These are phyloP conservation scores for Dromas ardeola DNA, from an alignment of 2,113 vertebrate species.

Conservation along the genomic window DNA sequence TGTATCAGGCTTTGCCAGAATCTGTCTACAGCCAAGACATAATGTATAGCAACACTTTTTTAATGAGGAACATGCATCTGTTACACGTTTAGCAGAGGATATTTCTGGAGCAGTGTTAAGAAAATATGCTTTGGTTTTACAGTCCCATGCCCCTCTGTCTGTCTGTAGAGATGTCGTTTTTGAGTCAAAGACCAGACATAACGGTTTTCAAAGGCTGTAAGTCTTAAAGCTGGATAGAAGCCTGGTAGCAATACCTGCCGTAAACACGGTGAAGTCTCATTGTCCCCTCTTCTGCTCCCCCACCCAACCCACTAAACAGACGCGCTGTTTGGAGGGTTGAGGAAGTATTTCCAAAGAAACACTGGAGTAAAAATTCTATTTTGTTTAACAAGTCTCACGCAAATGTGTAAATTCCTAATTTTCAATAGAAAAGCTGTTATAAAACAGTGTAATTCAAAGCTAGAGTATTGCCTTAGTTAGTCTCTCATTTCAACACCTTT, in stretches of 20 bases:
- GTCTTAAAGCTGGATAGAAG: not conserved
- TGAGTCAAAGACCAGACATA: conserved; percentile 40
- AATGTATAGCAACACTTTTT: conserved; percentile 63
- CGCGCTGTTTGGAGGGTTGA: not conserved
- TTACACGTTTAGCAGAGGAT: conserved; percentile 57
- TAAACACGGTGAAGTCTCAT: not conserved
- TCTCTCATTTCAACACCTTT: not conserved
- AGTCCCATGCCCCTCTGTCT: not conserved
- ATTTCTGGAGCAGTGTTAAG: conserved; percentile 61
- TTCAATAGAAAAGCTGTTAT: not conserved
- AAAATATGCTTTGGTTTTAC: conserved; percentile 59
- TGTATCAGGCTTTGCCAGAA: conserved; percentile 53
- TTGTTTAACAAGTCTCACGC: not conserved
- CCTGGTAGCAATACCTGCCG: not conserved
- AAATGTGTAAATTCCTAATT: not conserved
- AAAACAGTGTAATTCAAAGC: not conserved
- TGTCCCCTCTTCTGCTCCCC: not conserved
- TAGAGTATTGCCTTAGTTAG: not conserved
- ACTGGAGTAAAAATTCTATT: not conserved
- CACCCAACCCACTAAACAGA: not conserved
- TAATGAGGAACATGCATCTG: conserved; percentile 64
- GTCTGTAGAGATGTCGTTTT: conserved; percentile 31
- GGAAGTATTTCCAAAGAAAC: not conserved
- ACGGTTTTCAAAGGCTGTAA: not conserved
- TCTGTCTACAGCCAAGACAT: conserved; percentile 46